Percentiles rank a stretch among this genome's conserved stretches.
phyloP scores from a whole-genome alignment of 1,140 invertebrate species.

The Panagrolaimus sp. region DNA sequence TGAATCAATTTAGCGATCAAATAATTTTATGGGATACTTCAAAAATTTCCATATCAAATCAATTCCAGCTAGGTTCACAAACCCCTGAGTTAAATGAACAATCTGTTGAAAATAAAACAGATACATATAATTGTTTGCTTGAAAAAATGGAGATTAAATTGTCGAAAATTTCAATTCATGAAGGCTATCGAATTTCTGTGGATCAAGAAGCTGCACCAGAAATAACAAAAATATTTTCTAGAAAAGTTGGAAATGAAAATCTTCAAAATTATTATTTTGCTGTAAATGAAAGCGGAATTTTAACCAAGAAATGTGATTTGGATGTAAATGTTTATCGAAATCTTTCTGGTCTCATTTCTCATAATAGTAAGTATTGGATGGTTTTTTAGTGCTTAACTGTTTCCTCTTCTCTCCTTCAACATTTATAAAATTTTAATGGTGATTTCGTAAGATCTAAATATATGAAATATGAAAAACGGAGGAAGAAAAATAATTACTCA shows the following conservation, averaged over 20 bases:
- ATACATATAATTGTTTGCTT: constrained; percentile 42
- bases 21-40: constrained; percentile 29
- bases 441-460: too few species aligned
- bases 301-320: constrained; percentile 74
- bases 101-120: constrained; percentile 21
- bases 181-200: constrained; percentile 17
- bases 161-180: constrained; percentile 14
- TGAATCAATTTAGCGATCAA: constrained; percentile 42
- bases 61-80: constrained; percentile 26
- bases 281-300: constrained; percentile 65
- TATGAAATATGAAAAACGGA: too few species aligned
- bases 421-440: too few species aligned
- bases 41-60: constrained; percentile 25
- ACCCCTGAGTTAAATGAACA: constrained; percentile 27
- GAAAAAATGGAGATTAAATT: constrained; percentile 30
- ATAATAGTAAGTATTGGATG: constrained; percentile 60
- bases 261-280: constrained; percentile 60
- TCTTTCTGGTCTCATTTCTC: constrained; percentile 68
- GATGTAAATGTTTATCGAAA: constrained; percentile 76
- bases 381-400: neutral
- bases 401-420: too few species aligned
- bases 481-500: too few species aligned
- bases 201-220: neutral
- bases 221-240: neutral
- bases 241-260: neutral